Conservation (phyloP, 2,888 invertebrate species). For the Drosophila imparisetae region DNA sequence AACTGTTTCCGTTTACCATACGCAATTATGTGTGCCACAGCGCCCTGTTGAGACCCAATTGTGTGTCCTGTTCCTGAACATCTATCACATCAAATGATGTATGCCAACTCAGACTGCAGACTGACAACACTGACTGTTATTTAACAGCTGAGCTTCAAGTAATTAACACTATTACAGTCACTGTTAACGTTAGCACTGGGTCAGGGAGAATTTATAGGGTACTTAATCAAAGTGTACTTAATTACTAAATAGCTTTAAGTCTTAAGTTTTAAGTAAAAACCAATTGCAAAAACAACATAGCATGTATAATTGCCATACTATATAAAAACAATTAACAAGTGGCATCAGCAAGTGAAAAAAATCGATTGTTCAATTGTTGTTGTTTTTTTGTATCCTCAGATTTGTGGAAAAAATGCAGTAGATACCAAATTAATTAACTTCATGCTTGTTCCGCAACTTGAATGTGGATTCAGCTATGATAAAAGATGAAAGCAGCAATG, state of each 20-base stretch:
- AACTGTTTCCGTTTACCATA: constrained; percentile 16
- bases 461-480: neutral
- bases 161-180: neutral
- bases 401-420: neutral
- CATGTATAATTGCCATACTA: neutral
- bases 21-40: constrained; percentile 10
- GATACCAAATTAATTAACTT: neutral
- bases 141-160: neutral
- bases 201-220: neutral
- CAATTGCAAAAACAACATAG: neutral
- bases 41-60: neutral
- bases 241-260: neutral
- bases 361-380: neutral
- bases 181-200: neutral
- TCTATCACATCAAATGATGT: neutral
- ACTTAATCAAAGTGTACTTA: neutral
- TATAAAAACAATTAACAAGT: neutral
- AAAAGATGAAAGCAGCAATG: neutral
- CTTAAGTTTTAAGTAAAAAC: neutral
- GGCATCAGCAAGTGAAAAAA: neutral
- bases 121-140: constrained; percentile 1
- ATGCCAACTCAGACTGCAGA: neutral
- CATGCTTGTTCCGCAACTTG: neutral
- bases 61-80: constrained; percentile 2
- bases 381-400: neutral